Base-by-base conservation (phyloP, 2,113 vertebrate species). In the Vanacampus margaritifer region DNA sequence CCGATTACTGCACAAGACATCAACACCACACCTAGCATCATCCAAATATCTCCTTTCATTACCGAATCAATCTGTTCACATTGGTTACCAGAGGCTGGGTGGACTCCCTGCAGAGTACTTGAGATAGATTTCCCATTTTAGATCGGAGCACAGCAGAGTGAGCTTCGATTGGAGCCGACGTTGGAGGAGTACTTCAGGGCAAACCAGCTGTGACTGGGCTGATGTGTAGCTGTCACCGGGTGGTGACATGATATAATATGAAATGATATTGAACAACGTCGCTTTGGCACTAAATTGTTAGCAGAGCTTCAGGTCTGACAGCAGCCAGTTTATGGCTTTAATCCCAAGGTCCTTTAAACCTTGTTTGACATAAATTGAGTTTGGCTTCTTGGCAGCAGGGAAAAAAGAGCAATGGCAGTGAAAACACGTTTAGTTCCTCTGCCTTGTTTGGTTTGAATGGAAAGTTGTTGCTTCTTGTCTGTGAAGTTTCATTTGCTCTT, bases 281-380 rank as follows among this genome's bases (percentile, higher is more conserved):
- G 91, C 89, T 95, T 95, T 95, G 95, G 93, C 94, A 95, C 95
- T 96, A 95, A 96, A 97, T 97, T 96, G 95, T 96, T 97, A 96
- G 95, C 92, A 83, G 79, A 93, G 92, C 95, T 96, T 94, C 95
- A 94, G 95, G 92, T 95, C 93, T 97, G 95, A 96, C 95, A 96
- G 95, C 93, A 92, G 93, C 92, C 93, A 94, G 94, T 96, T 96
- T 96, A 97, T 95, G 95, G 93, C 95, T 96, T 95, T 95, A 96
- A 97, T 96, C 95, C 94, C 95, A 96, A 95, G 95, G 95, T 97
- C 95, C 95, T 96, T 95, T 95, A 96, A 96, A 89, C 93, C 94
- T 93, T 96, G 94, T 95, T 96, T 97, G 95, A 97, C 94, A 94
- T 96, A 96, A 96, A 96, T 96, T 95, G 95, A 96, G 94, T 94